Conservation (phyloP, 2,888 invertebrate species). For the Cinara cedri region DNA sequence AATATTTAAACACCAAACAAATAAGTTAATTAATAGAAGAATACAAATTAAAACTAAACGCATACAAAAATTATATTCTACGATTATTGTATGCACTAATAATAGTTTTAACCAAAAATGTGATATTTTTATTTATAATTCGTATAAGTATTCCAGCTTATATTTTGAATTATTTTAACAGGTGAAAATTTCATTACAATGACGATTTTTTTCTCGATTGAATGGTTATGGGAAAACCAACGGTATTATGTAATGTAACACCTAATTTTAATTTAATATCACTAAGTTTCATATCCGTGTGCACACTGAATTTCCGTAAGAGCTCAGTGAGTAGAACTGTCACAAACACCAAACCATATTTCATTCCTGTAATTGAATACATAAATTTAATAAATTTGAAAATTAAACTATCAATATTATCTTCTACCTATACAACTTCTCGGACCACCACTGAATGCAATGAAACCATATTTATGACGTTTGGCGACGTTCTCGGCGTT, state of each 20-base stretch:
- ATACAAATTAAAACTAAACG: too few species aligned
- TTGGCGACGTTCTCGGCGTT: conserved; percentile 57
- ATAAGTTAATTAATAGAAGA: too few species aligned
- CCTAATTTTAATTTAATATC: conserved; percentile 59
- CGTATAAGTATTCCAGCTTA: too few species aligned
- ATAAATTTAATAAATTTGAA: background rate
- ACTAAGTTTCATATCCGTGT: conserved; percentile 58
- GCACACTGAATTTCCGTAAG: conserved; percentile 58
- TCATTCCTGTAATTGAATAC: conserved; percentile 58
- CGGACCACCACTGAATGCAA: conserved; percentile 60
- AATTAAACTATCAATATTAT: too few species aligned
- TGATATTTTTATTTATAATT: too few species aligned
- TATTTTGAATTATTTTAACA: too few species aligned
- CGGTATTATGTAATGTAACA: conserved; percentile 58
- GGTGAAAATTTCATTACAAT: too few species aligned
- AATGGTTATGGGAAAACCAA: conserved; percentile 58
- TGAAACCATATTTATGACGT: conserved; percentile 59
- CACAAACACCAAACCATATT: conserved; percentile 60
- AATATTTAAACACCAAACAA: too few species aligned
- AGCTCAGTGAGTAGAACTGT: conserved; percentile 59
- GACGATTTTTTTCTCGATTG: conserved; percentile 52
- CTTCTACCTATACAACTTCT: conserved; percentile 59
- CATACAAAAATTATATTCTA: too few species aligned
- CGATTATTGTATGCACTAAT: too few species aligned
- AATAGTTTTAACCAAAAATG: too few species aligned